Evolutionary conservation across 64 coral and sea anemone genomes (phyloP), one percentile per base, ranked within the genome.

Genomic region (Pachyseris speciosa): DNA sequence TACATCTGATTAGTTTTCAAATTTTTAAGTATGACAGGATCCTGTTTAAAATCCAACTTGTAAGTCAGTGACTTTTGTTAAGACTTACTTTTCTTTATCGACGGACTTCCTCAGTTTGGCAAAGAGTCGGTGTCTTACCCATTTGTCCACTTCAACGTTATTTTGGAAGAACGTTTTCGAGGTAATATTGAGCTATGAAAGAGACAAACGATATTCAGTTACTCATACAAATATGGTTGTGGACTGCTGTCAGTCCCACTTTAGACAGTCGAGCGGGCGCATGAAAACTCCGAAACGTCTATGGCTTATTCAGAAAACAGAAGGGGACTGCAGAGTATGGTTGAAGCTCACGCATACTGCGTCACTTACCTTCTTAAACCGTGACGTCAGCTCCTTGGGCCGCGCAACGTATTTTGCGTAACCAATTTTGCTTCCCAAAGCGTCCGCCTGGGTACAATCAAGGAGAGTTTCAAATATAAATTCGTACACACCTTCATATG

Each of bases 111-210:
- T 90, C 28, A 99, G 80, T 87, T 99, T 99, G 42, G 64, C 41
- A 53, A 91, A 93, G 25, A 99, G 83, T 31, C 86, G 74, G 19
- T 63, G 64, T 52, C 94, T 94, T 26, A 99, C 97, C 97, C 97
- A 99, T 79, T 76, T 93, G 67, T 99, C 97, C 7, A 99, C 97
- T 64, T 99, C 95, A 0, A 99, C 86, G 45, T 95, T 95, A 85
- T 99, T 99, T 32, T 74, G 60, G 65, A 99, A 99, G 26, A 99
- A 86, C 50, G 81, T 58, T 8, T 93, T 90, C 9, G 85, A 40
- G 13, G 85, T 70, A 48, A 99, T 84, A 19, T 61, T 47, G n/a
- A 99, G 48, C 97, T 99, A 74, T 37, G 64, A 38, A 40, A 40
- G 7, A 69, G 67, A 63, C 5, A 74, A 15, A 33, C 47, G 17